A percentile compares a stretch with the other conserved stretches of the same genome.
These are phyloP conservation scores for Drosophila equinoxialis DNA, from an alignment of 1,140 invertebrate genomes.

Conservation along the genomic window DNA sequence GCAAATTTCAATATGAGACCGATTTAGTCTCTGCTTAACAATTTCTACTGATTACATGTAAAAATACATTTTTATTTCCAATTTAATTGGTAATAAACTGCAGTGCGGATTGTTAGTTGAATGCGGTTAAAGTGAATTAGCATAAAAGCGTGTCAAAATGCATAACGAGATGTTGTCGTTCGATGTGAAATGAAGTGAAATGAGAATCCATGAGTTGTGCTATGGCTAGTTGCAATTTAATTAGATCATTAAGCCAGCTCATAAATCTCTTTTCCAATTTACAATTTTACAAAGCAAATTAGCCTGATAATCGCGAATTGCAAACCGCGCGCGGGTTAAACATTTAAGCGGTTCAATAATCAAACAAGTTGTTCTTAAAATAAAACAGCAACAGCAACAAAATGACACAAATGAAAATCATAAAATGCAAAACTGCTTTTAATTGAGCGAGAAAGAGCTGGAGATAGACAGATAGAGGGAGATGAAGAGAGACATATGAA, in stretches of 20 bases:
- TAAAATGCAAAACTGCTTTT: constrained; percentile 22
- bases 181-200: not conserved
- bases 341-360: constrained; percentile 31
- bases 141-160: constrained; percentile 19
- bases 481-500: constrained; percentile 17
- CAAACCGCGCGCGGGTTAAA: constrained; percentile 21
- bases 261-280: constrained; percentile 24
- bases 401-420: constrained; percentile 43
- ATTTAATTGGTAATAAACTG: not conserved
- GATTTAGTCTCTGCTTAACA: too few species aligned
- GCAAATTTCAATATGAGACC: too few species aligned
- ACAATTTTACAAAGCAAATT: constrained; percentile 33
- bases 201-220: constrained; percentile 6
- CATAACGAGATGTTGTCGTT: not conserved
- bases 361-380: constrained; percentile 39
- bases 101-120: not conserved
- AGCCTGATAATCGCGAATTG: constrained; percentile 32
- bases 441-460: constrained; percentile 30
- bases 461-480: not conserved
- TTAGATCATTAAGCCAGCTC: constrained; percentile 32
- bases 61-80: not conserved
- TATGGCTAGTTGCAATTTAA: constrained; percentile 29
- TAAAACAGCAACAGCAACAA: constrained; percentile 25
- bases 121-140: constrained; percentile 2
- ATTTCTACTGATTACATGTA: not conserved